Evolutionary conservation across 2,797 vertebrate species (phyloP).

Genomic region (Scomberomorus guttatus): DNA sequence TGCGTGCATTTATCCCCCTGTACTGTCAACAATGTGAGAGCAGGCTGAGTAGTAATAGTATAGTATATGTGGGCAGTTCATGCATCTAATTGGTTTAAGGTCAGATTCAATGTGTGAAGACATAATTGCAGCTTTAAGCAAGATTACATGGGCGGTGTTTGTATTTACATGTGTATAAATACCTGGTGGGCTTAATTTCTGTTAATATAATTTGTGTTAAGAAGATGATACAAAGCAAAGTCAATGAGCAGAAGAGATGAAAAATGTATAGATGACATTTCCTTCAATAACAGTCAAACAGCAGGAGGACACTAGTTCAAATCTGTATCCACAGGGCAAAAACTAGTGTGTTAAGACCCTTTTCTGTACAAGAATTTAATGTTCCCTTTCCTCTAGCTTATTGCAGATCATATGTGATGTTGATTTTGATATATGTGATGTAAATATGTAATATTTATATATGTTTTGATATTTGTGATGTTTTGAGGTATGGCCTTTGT

Average conservation of each 20-base stretch:
- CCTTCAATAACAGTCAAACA: background rate
- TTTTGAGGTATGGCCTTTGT: no score
- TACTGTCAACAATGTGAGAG: conserved; percentile 33
- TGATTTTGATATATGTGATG: no score
- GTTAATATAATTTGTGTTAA: conserved; percentile 22
- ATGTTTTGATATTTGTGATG: no score
- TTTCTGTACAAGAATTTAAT: no score
- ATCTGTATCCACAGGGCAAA: background rate
- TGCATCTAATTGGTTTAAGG: conserved; percentile 58
- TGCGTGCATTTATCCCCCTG: conserved; percentile 19
- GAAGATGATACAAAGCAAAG: background rate
- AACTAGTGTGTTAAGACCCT: background rate
- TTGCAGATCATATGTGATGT: no score
- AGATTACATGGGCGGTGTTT: conserved; percentile 21
- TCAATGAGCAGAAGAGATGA: background rate
- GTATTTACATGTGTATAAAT: conserved; percentile 30
- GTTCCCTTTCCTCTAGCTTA: no score
- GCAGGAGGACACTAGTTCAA: background rate
- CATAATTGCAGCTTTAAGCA: conserved; percentile 41
- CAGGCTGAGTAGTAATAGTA: conserved; percentile 32
- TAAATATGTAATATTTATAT: no score
- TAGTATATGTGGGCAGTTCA: conserved; percentile 23
- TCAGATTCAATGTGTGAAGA: conserved; percentile 42
- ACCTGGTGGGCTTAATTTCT: conserved; percentile 25
- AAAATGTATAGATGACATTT: background rate